phyloP scores from a whole-genome alignment of 2,113 vertebrate species.

The Acanthochromis polyacanthus region DNA sequence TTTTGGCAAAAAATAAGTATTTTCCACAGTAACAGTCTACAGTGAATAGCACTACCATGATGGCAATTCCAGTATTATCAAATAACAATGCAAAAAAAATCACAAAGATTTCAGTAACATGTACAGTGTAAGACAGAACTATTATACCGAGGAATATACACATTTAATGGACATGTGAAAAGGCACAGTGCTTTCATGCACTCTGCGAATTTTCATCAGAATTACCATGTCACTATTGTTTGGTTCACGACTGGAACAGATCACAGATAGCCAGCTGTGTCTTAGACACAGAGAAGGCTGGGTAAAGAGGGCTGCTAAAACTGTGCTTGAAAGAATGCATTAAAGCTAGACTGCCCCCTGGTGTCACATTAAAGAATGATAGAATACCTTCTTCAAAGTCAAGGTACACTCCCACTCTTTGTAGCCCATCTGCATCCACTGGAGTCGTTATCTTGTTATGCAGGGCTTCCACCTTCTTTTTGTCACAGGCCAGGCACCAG shows the following conservation, averaged over 20 bases:
- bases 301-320: constrained; percentile 80
- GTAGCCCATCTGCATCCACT: constrained; percentile 62
- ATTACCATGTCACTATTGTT: background rate
- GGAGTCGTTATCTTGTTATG: constrained; percentile 76
- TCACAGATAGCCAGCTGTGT: constrained; percentile 77
- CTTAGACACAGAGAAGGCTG: constrained; percentile 85
- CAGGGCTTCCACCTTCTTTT: constrained; percentile 79
- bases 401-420: constrained; percentile 80
- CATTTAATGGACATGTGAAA: constrained; percentile 17
- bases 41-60: background rate
- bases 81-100: constrained; percentile 25
- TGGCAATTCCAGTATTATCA: constrained; percentile 2
- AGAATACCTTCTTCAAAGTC: constrained; percentile 81
- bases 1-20: background rate
- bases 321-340: constrained; percentile 80
- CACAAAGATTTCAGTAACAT: background rate
- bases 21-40: background rate
- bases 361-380: constrained; percentile 83
- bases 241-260: constrained; percentile 65
- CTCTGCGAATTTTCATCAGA: constrained; percentile 7
- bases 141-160: background rate
- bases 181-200: constrained; percentile 14
- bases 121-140: background rate
- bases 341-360: constrained; percentile 75
- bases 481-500: constrained; percentile 84